Evolutionary conservation across 2,113 vertebrate species (phyloP).

Genomic region (Hyaena hyaena): DNA sequence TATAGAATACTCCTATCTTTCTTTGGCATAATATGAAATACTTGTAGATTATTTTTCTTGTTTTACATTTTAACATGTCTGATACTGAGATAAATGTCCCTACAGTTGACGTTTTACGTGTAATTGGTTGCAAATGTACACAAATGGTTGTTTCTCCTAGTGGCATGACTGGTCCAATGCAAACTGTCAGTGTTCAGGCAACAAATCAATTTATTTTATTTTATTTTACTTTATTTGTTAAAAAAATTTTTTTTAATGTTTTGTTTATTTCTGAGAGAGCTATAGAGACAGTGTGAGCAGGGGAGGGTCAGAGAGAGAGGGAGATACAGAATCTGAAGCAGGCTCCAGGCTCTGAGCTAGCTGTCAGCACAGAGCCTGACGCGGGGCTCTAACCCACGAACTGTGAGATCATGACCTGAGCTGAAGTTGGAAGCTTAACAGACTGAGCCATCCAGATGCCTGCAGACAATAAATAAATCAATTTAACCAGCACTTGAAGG

Average conservation of each 20-base stretch:
- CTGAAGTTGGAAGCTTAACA: too few relatives aligned
- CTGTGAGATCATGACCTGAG: too few relatives aligned
- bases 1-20: neutral
- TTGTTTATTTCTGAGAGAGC: too few relatives aligned
- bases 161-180: neutral
- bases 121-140: neutral
- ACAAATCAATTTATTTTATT: neutral
- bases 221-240: too few relatives aligned
- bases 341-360: too few relatives aligned
- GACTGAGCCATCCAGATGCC: too few relatives aligned
- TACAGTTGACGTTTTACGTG: neutral
- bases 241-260: too few relatives aligned
- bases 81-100: neutral
- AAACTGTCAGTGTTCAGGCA: neutral
- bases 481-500: neutral
- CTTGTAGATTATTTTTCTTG: neutral
- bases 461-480: neutral
- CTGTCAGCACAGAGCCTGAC: too few relatives aligned
- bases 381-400: too few relatives aligned
- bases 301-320: too few relatives aligned
- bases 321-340: too few relatives aligned
- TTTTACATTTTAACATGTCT: neutral
- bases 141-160: neutral
- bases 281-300: too few relatives aligned
- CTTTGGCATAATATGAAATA: slow-evolving; percentile 5